Base-by-base conservation (phyloP, 2,113 vertebrate genomes). In the Oryzias curvinotus region DNA sequence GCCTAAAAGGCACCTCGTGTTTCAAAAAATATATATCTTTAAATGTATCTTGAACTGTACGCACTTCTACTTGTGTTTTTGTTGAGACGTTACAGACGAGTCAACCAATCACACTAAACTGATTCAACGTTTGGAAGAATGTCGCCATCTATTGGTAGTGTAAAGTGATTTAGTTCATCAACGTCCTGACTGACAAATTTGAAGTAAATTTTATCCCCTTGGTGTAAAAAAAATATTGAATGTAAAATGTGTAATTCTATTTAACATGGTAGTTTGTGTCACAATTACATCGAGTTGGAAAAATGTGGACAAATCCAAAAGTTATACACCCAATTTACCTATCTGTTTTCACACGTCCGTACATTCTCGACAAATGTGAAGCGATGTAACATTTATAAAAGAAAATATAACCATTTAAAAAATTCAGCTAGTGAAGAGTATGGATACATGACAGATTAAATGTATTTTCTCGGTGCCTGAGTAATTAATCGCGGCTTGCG, bases 101-200 rank as follows among this genome's bases (percentile, higher is more conserved):
- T n/a, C 17, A 47, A 47, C 45, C 44, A 17, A 5, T 5, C 44
- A 3, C 45, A n/a, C 2, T n/a, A 5, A 36, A 26, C 3, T 26
- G 25, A 5, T 2, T 30, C 15, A 15, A 28, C 49, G 1, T 10
- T 58, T 56, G 23, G 30, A 55, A 26, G 7, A 71, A 68, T 62
- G 30, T 61, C 62, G 52, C 73, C 84, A 78, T 68, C 83, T 85
- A 19, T 4, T 79, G 81, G 85, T 73, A 68, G 10, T 0, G 4
- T 21, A 4, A 42, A 12, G 14, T 36, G 25, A 55, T 7, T 7
- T 0, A 53, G 4, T 48, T 3, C 7, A 10, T 19, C 47, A 19
- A 1, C 10, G 19, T n/a, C 19, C 10, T 5, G 19, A 19, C n/a
- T n/a, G 16, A 47, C 16, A 47, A n/a, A 7, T 47, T 47, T 18